Conservation (phyloP, 2,113 vertebrate species). For the Edolisoma coerulescens region DNA sequence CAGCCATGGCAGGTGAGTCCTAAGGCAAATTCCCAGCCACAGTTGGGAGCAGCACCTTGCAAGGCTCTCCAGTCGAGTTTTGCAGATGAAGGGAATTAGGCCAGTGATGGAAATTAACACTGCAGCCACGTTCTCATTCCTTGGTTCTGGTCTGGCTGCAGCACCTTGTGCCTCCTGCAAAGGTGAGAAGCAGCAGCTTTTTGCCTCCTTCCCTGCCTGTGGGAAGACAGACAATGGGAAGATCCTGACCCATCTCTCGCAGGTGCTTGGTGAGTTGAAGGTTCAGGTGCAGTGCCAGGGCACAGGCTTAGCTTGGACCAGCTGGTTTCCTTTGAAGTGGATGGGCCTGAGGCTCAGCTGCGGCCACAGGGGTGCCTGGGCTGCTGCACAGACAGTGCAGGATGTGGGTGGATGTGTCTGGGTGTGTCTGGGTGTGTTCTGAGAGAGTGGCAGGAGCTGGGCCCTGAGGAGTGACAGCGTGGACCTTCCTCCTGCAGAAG, state of each 20-base stretch:
- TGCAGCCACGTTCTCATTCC: accelerated
- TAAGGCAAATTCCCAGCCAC: background rate
- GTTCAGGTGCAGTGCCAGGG: background rate
- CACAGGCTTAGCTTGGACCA: background rate
- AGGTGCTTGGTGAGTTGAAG: background rate
- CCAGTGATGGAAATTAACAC: background rate
- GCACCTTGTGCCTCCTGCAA: background rate
- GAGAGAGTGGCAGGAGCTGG: background rate
- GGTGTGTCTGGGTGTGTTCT: background rate
- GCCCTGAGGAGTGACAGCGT: background rate
- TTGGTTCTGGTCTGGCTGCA: background rate
- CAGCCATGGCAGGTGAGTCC: background rate
- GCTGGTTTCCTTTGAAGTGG: background rate
- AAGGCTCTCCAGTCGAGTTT: background rate
- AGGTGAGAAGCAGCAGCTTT: background rate
- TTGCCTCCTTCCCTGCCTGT: background rate
- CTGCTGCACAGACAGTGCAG: background rate
- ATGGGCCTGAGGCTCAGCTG: background rate
- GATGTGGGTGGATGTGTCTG: background rate
- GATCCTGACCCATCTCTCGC: background rate
- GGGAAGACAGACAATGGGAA: background rate
- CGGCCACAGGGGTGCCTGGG: background rate
- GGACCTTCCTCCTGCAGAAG: background rate
- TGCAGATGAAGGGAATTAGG: background rate
- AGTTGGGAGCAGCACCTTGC: accelerated